These are phyloP conservation scores for Vicugna pacos DNA, from an alignment of 2,113 vertebrate genomes.

Conservation along the genomic window DNA sequence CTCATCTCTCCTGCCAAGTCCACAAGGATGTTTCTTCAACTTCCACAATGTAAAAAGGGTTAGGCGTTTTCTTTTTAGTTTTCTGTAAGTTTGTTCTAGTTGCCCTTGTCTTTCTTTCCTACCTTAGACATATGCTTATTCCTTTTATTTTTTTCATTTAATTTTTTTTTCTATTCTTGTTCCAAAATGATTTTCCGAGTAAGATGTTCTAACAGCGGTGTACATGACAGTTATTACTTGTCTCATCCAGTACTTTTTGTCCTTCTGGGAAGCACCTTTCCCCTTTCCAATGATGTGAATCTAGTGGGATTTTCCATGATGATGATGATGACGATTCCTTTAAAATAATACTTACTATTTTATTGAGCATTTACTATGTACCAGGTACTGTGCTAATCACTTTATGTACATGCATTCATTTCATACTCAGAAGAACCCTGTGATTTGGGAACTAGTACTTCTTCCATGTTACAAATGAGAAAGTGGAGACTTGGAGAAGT, in stretches of 20 bases:
- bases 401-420: background rate
- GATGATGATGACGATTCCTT: background rate
- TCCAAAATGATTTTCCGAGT: constrained; percentile 26
- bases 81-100: background rate
- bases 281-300: background rate
- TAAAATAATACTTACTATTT: background rate
- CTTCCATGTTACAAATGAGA: background rate
- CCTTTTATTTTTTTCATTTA: background rate
- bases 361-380: background rate
- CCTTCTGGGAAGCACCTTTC: background rate
- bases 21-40: background rate
- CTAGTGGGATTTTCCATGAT: background rate
- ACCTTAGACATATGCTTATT: background rate
- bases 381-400: background rate
- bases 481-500: background rate
- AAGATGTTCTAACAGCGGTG: background rate
- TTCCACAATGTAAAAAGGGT: background rate
- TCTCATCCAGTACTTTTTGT: background rate
- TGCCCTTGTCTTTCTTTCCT: background rate
- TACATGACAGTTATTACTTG: background rate
- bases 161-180: background rate
- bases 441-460: background rate
- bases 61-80: background rate
- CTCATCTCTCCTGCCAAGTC: background rate
- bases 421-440: background rate